Evolutionary conservation across 2,888 invertebrate species (phyloP), one percentile per base, ranked within the genome.

Genomic region (Mesorhabditis sp.): DNA sequence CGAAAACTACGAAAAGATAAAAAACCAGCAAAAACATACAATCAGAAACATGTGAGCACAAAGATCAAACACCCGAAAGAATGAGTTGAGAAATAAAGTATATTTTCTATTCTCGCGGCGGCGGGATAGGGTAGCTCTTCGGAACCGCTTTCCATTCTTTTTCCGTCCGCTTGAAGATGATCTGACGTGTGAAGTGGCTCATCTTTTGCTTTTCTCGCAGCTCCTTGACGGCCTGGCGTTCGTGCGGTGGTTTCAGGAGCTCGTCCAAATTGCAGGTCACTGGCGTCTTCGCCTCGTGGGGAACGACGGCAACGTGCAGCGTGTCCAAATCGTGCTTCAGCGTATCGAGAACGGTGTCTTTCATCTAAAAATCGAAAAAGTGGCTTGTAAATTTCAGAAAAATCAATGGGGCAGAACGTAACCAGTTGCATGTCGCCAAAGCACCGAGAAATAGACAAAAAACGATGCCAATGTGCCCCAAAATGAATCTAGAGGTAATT

Each of bases 81-180:
- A 28, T 28, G 28, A 28, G 28, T 2, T 28, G 28, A 28, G 28
- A 28, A 28, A 28, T 28, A 28, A 28, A 28, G 28, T 28, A 62
- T 6, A 62, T 10, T 28, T 7, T 28, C 63, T 62, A 70, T 7
- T 65, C 64, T 15, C 82, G 70, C 42, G 80, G 81, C 28, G 81
- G 82, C 2, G 83, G 77, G 67, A 84, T 81, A 3, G 81, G 78
- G 70, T 82, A 84, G 61, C 80, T 78, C 70, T 84, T 84, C n/a
- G 84, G 84, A 28, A 82, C 74, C 65, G 78, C 76, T 70, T 79
- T 82, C 78, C 79, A 83, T 68, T 84, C 84, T 68, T 80, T 79
- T 65, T 84, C 83, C 4, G 80, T 81, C 45, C 83, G 70, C 70
- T 84, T 84, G 74, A 76, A 84, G 68, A 83, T 81, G 73, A 79